phyloP scores from a whole-genome alignment of 1,140 invertebrate genomes.

The Sitodiplosis mosellana region DNA sequence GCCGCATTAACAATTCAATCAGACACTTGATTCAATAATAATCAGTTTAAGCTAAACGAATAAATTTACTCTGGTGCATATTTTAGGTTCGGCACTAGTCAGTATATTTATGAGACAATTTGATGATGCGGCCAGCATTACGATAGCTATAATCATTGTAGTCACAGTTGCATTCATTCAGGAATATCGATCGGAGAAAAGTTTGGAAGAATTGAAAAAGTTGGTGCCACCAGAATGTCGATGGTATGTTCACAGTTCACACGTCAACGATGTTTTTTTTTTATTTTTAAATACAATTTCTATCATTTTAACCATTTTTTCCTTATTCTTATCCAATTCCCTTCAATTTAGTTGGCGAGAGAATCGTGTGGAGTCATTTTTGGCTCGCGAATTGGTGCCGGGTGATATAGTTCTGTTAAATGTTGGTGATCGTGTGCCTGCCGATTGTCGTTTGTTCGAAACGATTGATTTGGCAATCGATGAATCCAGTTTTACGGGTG shows the following conservation, averaged over 20 bases:
- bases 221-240: slow-evolving; percentile 82
- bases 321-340: background rate
- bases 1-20: background rate
- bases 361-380: slow-evolving; percentile 71
- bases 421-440: slow-evolving; percentile 90
- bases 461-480: slow-evolving; percentile 83
- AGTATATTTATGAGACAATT: slow-evolving; percentile 93
- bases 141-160: slow-evolving; percentile 87
- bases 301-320: no score
- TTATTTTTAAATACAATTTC: slow-evolving; percentile 17
- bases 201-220: slow-evolving; percentile 96
- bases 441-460: slow-evolving; percentile 85
- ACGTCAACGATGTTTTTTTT: no score
- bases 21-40: background rate
- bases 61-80: slow-evolving; percentile 2
- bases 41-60: background rate
- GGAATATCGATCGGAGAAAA: slow-evolving; percentile 99
- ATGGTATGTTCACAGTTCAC: slow-evolving; percentile 37
- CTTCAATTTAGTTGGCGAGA: slow-evolving; percentile 58
- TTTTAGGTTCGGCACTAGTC: slow-evolving; percentile 74
- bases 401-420: slow-evolving; percentile 88
- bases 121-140: slow-evolving; percentile 97
- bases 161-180: slow-evolving; percentile 99
- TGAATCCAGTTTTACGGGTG: slow-evolving; percentile 97
- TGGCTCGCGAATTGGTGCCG: slow-evolving; percentile 91